Percentiles rank a stretch among this genome's conserved stretches.
Evolutionary conservation across 2,797 vertebrate species (phyloP).

Genomic region (Mastacembelus armatus): DNA sequence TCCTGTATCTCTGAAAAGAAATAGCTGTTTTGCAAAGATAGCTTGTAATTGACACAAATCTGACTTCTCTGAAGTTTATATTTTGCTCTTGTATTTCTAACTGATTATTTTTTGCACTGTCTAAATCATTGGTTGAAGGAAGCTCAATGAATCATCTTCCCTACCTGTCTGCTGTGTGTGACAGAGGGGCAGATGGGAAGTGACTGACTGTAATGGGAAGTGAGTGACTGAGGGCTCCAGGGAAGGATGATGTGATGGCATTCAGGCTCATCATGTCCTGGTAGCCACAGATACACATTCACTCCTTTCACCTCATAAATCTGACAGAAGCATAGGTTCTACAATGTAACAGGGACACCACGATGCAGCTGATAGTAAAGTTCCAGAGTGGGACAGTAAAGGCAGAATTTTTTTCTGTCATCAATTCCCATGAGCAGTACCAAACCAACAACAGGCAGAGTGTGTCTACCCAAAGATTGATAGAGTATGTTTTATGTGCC

Average conservation of each 20-base stretch:
- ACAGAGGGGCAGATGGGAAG: conserved; percentile 66
- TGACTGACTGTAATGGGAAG: conserved; percentile 64
- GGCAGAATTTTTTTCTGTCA: too few relatives aligned
- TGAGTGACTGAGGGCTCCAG: conserved; percentile 41
- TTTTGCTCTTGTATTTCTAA: not conserved
- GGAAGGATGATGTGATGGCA: conserved; percentile 35
- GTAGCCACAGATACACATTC: conserved; percentile 3
- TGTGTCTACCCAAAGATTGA: too few relatives aligned
- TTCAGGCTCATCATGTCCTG: conserved; percentile 13
- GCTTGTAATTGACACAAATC: conserved; percentile 19
- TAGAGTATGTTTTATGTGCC: too few relatives aligned
- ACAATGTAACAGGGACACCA: not conserved
- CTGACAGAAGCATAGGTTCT: not conserved
- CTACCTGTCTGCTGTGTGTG: conserved; percentile 37
- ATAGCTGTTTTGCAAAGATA: too few relatives aligned
- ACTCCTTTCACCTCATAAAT: conserved; percentile 7
- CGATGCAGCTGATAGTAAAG: not conserved
- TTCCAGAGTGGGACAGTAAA: too few relatives aligned
- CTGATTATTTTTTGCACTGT: too few relatives aligned
- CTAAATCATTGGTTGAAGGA: conserved; percentile 26
- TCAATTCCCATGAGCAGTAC: too few relatives aligned
- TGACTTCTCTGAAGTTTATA: not conserved
- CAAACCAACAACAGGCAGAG: too few relatives aligned
- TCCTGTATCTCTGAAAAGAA: too few relatives aligned
- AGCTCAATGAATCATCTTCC: conserved; percentile 32